Base-by-base conservation (phyloP, 1,140 invertebrate genomes). In the Sinonovacula constricta region DNA sequence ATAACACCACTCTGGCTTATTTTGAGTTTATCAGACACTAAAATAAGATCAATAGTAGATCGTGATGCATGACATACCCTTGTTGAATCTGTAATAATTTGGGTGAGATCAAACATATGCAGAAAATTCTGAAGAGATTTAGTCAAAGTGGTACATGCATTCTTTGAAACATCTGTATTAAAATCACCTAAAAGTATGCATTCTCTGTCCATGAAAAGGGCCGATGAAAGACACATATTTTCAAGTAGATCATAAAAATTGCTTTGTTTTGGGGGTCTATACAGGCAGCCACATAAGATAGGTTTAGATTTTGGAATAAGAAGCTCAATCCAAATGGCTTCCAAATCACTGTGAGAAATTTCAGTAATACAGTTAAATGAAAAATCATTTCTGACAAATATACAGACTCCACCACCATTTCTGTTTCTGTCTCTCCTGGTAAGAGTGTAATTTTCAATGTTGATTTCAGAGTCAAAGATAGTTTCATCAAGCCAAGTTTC, bases 401-500 rank as follows among this genome's bases (percentile, higher is more conserved):
- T 49, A 24, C 70, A 68, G 22, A 80, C 78, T 5, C 69, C 69
- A 18, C 62, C 68, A 0, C 69, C 68, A 49, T 57, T 26, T 33
- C 69, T 18, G 34, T 66, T 67, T 31, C 60, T 45, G 31, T 74
- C 68, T 36, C 22, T 69, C 0, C 76, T 22, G 1, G 70, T n/a
- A 60, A 70, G 24, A 24, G n/a, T 56, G 36, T 78, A 78, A 26
- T 56, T 56, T 3, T 65, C 59, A 34, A 70, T 53, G 7, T 28
- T 14, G 1, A 70, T 70, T 56, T 70, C 66, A 1, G 3, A 3
- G 34, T 78, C 45, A 34, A 67, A 59, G 5, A 65, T 49, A 22
- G 56, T 31, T 0, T 78, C 36, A 62, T 77, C 74, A 15, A 77
- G 24, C 53, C 66, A 69, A 3, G 74, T 68, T 24, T 77, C 74